Conservation (phyloP, 2,113 vertebrate species). For the Chiloscyllium plagiosum region DNA sequence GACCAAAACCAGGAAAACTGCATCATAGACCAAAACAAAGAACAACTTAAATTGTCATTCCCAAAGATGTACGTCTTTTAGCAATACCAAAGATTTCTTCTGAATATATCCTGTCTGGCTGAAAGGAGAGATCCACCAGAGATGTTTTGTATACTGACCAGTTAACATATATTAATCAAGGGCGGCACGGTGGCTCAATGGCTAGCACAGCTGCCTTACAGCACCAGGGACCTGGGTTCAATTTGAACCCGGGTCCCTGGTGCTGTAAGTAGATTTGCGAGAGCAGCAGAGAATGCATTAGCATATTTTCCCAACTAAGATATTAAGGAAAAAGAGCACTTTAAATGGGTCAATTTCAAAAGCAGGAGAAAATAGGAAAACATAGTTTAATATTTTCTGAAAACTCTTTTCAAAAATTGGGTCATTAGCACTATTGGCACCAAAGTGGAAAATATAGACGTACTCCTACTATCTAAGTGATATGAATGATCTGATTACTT, state of each 20-base stretch:
- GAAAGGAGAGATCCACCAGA: not conserved
- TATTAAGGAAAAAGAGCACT: too few species aligned
- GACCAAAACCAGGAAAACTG: not conserved
- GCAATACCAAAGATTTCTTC: not conserved
- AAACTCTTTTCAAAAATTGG: not conserved
- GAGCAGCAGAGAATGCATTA: not conserved
- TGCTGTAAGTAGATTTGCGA: not conserved
- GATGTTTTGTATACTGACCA: not conserved
- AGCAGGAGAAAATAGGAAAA: not conserved
- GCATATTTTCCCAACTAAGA: not conserved
- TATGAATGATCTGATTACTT: not conserved
- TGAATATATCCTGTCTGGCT: not conserved
- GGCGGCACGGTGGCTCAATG: too few species aligned
- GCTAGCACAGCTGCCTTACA: too few species aligned
- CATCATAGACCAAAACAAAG: not conserved
- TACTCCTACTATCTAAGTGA: not conserved
- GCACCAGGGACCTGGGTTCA: too few species aligned
- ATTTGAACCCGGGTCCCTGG: too few species aligned
- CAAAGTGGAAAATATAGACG: not conserved
- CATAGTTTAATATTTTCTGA: not conserved
- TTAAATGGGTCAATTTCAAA: not conserved
- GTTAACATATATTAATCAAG: too few species aligned
- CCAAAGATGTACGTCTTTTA: not conserved
- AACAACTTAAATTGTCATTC: not conserved
- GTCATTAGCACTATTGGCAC: not conserved